These are phyloP conservation scores for Dione juno DNA, from an alignment of 2,888 invertebrate genomes.

Conservation along the genomic window DNA sequence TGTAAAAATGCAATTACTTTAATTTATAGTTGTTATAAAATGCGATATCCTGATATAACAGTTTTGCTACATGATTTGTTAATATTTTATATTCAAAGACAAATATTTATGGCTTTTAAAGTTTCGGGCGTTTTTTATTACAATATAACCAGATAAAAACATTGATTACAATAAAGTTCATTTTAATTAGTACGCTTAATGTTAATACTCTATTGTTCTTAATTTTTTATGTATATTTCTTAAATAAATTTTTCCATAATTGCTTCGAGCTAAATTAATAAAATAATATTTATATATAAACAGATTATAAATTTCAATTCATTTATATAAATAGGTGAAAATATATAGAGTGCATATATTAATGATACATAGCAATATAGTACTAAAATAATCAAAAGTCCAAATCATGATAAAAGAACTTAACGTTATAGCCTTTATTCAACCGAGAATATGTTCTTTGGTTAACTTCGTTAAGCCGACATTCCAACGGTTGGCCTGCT, in stretches of 20 bases:
- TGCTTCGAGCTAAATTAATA: background rate
- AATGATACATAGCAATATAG: slow-evolving; percentile 1
- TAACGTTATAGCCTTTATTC: slow-evolving; percentile 38
- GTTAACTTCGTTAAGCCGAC: slow-evolving; percentile 63
- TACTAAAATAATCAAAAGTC: background rate
- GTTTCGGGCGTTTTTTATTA: slow-evolving; percentile 38
- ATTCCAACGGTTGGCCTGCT: slow-evolving; percentile 73
- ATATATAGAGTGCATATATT: background rate
- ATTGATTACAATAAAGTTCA: slow-evolving; percentile 38
- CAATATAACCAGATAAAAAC: slow-evolving; percentile 40
- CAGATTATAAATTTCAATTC: no score
- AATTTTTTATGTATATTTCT: slow-evolving; percentile 49
- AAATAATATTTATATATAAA: no score
- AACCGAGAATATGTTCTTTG: slow-evolving; percentile 57
- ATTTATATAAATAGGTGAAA: background rate
- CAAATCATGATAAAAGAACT: background rate
- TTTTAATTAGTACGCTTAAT: background rate
- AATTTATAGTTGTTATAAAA: slow-evolving; percentile 77
- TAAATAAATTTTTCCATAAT: slow-evolving; percentile 31
- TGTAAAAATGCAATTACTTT: slow-evolving; percentile 77
- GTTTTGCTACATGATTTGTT: slow-evolving; percentile 43
- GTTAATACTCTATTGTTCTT: slow-evolving; percentile 40
- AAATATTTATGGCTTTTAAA: slow-evolving; percentile 31
- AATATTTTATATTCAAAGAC: slow-evolving; percentile 32
- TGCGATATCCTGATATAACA: slow-evolving; percentile 55